Evolutionary conservation across 2,797 vertebrate species (phyloP).

Genomic region (Phyllotis vaccarum): DNA sequence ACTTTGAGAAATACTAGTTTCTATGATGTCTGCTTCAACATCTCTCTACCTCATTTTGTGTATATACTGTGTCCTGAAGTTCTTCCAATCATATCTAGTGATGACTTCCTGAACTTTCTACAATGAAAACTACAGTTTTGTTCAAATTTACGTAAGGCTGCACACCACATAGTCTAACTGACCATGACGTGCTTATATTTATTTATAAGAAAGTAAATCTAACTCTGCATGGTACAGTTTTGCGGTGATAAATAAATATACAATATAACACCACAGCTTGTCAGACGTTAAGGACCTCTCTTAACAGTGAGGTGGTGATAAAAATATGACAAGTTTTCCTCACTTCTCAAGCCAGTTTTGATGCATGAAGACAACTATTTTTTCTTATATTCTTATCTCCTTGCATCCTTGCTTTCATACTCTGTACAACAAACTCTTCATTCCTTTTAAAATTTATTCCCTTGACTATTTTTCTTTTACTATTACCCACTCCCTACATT

Average conservation of each 20-base stretch:
- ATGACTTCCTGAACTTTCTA: background rate
- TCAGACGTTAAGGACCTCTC: background rate
- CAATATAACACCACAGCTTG: background rate
- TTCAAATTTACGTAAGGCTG: too few species aligned
- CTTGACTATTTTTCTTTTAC: background rate
- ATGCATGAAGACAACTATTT: background rate
- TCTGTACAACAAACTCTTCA: background rate
- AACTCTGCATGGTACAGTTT: background rate
- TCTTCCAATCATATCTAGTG: background rate
- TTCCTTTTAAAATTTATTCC: background rate
- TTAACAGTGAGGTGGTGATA: background rate
- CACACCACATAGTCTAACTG: background rate
- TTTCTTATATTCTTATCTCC: background rate
- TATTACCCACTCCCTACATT: background rate
- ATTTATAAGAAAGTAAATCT: background rate
- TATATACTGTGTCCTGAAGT: background rate
- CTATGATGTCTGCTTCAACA: background rate
- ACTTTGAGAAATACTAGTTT: background rate
- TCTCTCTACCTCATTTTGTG: background rate
- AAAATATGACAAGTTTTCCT: background rate
- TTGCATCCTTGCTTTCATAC: background rate
- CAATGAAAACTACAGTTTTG: background rate
- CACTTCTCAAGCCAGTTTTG: background rate
- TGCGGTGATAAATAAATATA: too few species aligned
- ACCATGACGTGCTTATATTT: background rate